Conservation (phyloP, 2,113 vertebrate species). For the Panthera tigris region DNA sequence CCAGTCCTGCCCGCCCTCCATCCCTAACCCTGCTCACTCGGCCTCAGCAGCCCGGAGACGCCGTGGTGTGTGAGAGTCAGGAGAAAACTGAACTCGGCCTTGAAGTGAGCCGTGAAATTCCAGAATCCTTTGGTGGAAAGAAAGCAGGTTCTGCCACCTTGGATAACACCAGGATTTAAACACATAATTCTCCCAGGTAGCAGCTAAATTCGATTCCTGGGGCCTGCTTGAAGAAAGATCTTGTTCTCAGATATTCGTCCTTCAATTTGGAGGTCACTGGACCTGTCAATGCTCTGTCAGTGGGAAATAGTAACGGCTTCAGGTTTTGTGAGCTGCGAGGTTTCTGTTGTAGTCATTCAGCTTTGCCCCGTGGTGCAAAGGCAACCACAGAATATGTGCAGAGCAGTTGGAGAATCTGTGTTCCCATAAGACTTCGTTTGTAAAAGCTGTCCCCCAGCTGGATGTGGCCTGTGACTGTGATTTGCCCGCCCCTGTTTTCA, state of each 20-base stretch:
- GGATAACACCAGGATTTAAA: not conserved
- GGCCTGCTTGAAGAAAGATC: not conserved
- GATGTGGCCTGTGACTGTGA: accelerated
- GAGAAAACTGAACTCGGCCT: conserved; percentile 42
- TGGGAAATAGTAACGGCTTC: not conserved
- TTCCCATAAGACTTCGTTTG: accelerated
- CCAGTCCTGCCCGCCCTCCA: accelerated
- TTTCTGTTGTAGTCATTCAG: not conserved
- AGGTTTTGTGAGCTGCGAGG: accelerated
- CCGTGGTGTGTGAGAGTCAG: not conserved
- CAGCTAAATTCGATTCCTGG: not conserved
- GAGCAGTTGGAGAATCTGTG: accelerated
- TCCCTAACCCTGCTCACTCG: not conserved
- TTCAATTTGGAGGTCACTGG: not conserved
- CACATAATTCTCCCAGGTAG: not conserved
- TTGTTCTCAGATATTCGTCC: no score
- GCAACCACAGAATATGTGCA: accelerated
- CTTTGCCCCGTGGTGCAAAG: accelerated
- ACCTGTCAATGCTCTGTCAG: no score
- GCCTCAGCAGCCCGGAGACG: conserved; percentile 50
- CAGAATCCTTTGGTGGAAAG: not conserved
- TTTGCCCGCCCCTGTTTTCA: no score
- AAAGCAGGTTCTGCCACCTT: no score
- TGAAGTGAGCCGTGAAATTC: accelerated
- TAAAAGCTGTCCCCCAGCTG: accelerated